Base-by-base conservation (phyloP, 2,113 vertebrate genomes). In the Scytalopus superciliaris region DNA sequence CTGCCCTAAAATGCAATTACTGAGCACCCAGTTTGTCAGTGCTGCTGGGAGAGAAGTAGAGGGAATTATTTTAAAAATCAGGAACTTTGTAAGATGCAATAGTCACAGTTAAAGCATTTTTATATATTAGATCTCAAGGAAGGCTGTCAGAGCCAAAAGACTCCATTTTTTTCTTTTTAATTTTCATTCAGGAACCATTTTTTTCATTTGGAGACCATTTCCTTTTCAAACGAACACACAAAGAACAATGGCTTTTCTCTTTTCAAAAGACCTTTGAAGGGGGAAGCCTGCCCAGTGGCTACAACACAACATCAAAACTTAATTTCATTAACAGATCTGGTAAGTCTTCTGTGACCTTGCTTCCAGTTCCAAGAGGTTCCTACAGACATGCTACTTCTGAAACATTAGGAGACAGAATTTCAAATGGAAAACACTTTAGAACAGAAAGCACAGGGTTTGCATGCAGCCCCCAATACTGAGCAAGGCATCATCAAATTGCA, bases 241-340 rank as follows among this genome's bases (percentile, higher is more conserved):
- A 93, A 93, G 94, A 95, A 92, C 93, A 95, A 96, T 95, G 95
- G 96, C 83, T 96, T 96, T 95, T 96, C 94, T 96, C 90, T 93
- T 94, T 89, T 93, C 55, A 89, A 94, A 96, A 93, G n/a, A 91
- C 84, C 92, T 95, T 83, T 94, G 84, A 95, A 92, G 64, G 70
- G 68, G 72, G 79, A 84, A 87, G 89, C 67, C 67, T 90, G 90
- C 92, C 86, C 89, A 93, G 83, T 87, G 67, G 80, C 76, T 92
- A 67, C 91, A 97, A 57, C 88, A 89, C 83, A 93, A 31, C 77
- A 96, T 92, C 93, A 89, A 87, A 88, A 92, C 57, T 93, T 92
- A 84, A 95, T 89, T 84, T 69, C 70, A 84, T 92, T 96, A 96
- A 82, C 87, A 94, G 95, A 87, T 95, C 78, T 93, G n/a, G 37